Evolutionary conservation across 2,888 invertebrate species (phyloP).

Genomic region (Rhagium mordax): DNA sequence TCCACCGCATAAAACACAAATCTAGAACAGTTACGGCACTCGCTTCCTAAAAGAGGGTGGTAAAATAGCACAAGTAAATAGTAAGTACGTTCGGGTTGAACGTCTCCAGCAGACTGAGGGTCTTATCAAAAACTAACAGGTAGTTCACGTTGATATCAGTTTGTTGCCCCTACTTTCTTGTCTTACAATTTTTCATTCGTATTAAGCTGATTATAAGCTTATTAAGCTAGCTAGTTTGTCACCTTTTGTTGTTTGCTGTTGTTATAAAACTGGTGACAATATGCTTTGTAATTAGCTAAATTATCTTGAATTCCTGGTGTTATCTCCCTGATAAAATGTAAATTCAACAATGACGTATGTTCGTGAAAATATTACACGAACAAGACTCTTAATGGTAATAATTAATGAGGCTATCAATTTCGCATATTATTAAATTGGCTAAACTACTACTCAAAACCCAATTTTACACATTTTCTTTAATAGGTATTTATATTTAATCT

Average conservation of each 20-base stretch:
- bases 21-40: background rate
- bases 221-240: background rate
- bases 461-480: no score
- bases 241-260: background rate
- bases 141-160: conserved; percentile 31
- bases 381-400: conserved; percentile 16
- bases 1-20: background rate
- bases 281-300: conserved; percentile 20
- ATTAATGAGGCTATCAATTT: conserved; percentile 9
- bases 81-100: background rate
- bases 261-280: conserved; percentile 14
- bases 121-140: conserved; percentile 34
- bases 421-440: background rate
- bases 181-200: background rate
- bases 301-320: conserved; percentile 23
- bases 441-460: background rate
- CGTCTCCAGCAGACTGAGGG: background rate
- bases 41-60: conserved; percentile 7
- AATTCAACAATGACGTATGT: conserved; percentile 28
- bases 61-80: background rate
- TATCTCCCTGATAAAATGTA: conserved; percentile 29
- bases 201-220: background rate
- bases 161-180: conserved; percentile 25
- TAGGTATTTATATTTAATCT: no score
- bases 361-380: conserved; percentile 24